Evolutionary conservation across 2,888 invertebrate genomes (phyloP).

Genomic region (Ecliptopera silaceata): DNA sequence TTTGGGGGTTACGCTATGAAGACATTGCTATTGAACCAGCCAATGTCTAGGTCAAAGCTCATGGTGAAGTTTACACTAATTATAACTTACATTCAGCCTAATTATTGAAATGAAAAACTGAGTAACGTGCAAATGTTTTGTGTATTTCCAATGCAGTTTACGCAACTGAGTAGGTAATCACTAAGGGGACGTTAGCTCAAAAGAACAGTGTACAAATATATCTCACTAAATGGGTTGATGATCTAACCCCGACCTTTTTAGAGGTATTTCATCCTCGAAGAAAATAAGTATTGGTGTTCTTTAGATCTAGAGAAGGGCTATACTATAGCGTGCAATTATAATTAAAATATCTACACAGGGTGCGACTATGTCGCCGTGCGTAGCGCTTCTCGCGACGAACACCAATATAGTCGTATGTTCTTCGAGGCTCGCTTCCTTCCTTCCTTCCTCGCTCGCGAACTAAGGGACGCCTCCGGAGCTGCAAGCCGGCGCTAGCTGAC

Average conservation of each 20-base stretch:
- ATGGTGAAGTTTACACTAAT: constrained; percentile 19
- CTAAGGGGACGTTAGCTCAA: constrained; percentile 56
- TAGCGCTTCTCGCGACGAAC: constrained; percentile 26
- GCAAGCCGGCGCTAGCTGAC: constrained; percentile 45
- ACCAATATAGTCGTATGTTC: constrained; percentile 33
- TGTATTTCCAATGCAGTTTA: constrained; percentile 74
- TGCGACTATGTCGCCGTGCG: constrained; percentile 31
- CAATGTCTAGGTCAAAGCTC: constrained; percentile 45
- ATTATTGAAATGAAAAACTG: constrained; percentile 69
- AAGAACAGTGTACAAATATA: constrained; percentile 49
- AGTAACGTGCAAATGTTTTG: constrained; percentile 72
- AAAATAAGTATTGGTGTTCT: constrained; percentile 32
- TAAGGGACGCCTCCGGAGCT: constrained; percentile 25
- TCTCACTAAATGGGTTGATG: constrained; percentile 31
- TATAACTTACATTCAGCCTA: constrained; percentile 14
- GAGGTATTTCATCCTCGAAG: constrained; percentile 30
- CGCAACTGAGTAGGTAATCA: constrained; percentile 59
- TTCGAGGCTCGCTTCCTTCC: too few relatives aligned
- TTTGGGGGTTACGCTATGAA: constrained; percentile 31
- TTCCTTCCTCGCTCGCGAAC: constrained; percentile 14
- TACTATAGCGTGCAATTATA: constrained; percentile 30
- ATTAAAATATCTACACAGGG: constrained; percentile 31
- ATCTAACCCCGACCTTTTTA: constrained; percentile 24
- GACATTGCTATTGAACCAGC: constrained; percentile 27
- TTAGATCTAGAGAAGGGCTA: constrained; percentile 27